Evolutionary conservation across 1,140 invertebrate species (phyloP).

Genomic region (Ridgeia piscesae): DNA sequence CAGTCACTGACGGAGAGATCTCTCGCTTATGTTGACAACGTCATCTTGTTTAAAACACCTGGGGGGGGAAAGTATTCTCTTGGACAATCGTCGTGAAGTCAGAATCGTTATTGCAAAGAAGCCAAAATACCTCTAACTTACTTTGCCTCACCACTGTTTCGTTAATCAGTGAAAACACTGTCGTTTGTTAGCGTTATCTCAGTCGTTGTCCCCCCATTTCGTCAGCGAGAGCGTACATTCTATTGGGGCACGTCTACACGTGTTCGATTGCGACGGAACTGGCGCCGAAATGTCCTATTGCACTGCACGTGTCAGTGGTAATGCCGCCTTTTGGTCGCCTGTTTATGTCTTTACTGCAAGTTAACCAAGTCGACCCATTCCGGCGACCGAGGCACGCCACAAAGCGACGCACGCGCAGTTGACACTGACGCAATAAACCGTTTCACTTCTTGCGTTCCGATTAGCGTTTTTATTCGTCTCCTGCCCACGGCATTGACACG

Average conservation of each 20-base stretch:
- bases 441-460: background rate
- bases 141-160: too few species aligned
- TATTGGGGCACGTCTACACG: background rate
- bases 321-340: background rate
- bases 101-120: too few species aligned
- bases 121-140: too few species aligned
- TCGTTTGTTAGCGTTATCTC: background rate
- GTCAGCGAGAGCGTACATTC: background rate
- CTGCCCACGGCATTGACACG: background rate
- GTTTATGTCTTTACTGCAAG: background rate
- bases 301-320: background rate
- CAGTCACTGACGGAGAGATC: too few species aligned
- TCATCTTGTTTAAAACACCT: too few species aligned
- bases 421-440: background rate
- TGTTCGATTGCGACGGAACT: background rate
- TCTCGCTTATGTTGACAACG: too few species aligned
- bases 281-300: background rate
- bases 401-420: background rate
- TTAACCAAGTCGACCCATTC: background rate
- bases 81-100: too few species aligned
- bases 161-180: background rate
- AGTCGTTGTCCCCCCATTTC: background rate
- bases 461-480: conserved; percentile 1
- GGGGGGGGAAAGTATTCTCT: too few species aligned
- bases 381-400: background rate